These are phyloP conservation scores for Crocodylus rhombifer DNA, from an alignment of 2,797 vertebrate genomes.

Conservation along the genomic window DNA sequence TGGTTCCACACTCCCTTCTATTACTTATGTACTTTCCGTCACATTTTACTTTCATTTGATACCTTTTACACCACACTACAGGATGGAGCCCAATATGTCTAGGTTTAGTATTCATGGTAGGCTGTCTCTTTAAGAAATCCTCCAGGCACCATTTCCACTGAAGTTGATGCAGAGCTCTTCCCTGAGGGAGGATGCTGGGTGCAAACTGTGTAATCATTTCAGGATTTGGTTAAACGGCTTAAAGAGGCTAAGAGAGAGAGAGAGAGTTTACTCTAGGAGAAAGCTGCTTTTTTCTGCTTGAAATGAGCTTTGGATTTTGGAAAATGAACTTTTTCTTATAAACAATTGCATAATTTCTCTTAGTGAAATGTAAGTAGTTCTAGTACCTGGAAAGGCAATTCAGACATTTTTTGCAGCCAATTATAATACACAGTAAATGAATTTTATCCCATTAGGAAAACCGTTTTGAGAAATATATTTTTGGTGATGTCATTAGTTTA, in stretches of 20 bases:
- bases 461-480: neutral
- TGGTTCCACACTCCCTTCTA: no score
- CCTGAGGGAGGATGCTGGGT: neutral
- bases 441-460: conserved; percentile 10
- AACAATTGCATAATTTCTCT: neutral
- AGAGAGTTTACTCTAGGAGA: neutral
- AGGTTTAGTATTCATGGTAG: neutral
- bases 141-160: neutral
- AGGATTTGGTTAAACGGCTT: neutral
- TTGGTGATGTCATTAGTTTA: neutral
- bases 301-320: neutral
- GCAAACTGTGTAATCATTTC: neutral
- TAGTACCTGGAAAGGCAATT: neutral
- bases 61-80: neutral
- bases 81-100: neutral
- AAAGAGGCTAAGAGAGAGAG: neutral
- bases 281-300: neutral
- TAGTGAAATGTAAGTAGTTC: neutral
- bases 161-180: rapidly evolving
- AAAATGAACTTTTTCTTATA: neutral
- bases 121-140: neutral
- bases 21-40: no score
- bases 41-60: no score
- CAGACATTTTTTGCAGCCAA: conserved; percentile 1
- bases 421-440: conserved; percentile 5